A percentile compares a stretch with the other conserved stretches of the same genome.
Conservation (phyloP, 2,888 invertebrate genomes). For the Nomada goodeniana region DNA sequence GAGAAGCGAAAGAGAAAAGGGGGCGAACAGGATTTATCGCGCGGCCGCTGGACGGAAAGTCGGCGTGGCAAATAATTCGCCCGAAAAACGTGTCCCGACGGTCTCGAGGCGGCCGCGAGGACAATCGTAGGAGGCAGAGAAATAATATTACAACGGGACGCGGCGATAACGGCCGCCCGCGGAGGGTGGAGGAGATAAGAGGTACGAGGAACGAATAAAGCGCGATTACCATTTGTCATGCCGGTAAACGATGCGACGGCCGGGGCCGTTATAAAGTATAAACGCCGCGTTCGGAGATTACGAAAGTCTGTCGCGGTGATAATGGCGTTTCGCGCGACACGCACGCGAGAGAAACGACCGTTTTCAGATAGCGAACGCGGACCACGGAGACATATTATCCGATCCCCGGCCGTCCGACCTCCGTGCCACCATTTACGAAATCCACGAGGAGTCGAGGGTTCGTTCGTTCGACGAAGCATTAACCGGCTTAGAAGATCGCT, state of each 20-base stretch:
- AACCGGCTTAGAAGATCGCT: background rate
- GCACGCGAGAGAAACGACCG: constrained; percentile 31
- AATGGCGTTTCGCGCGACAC: constrained; percentile 73
- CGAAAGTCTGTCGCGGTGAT: constrained; percentile 74
- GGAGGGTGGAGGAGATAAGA: constrained; percentile 64
- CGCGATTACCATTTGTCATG: constrained; percentile 73
- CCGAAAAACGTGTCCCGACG: constrained; percentile 30
- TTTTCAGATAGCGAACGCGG: constrained; percentile 16
- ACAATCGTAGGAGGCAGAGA: constrained; percentile 68
- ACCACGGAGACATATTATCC: constrained; percentile 44
- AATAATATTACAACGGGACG: constrained; percentile 63
- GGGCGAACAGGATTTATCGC: constrained; percentile 10
- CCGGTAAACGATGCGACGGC: constrained; percentile 67
- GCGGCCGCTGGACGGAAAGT: background rate
- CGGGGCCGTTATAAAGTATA: constrained; percentile 69
- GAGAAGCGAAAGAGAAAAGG: background rate
- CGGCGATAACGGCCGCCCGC: constrained; percentile 61
- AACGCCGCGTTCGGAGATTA: constrained; percentile 68
- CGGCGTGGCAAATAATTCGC: constrained; percentile 35
- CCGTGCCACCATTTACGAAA: background rate
- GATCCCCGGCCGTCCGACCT: constrained; percentile 16
- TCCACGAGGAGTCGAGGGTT: background rate
- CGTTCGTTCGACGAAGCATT: background rate
- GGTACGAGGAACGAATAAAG: constrained; percentile 60
- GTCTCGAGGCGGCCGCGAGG: constrained; percentile 28